Evolutionary conservation across 1,140 invertebrate species (phyloP).

Genomic region (Zaprionus ornatus): DNA sequence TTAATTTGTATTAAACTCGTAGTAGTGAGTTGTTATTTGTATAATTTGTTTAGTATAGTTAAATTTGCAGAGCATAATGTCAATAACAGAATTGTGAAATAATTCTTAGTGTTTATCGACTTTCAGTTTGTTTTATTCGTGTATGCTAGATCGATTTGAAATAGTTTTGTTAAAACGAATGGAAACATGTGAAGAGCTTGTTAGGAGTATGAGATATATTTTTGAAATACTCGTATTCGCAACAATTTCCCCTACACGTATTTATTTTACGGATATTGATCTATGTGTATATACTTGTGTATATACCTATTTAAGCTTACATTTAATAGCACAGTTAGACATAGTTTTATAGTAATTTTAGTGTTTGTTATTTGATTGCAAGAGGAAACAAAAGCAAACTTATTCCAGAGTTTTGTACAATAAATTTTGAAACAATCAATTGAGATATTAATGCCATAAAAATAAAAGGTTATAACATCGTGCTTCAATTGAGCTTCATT

Average conservation of each 20-base stretch:
- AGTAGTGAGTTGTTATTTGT: slow-evolving; percentile 41
- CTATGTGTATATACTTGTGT: slow-evolving; percentile 25
- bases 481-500: slow-evolving; percentile 20
- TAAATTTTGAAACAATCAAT: slow-evolving; percentile 30
- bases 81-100: slow-evolving; percentile 26
- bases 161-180: slow-evolving; percentile 1
- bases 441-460: background rate
- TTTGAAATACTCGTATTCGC: slow-evolving; percentile 30
- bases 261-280: slow-evolving; percentile 38
- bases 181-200: slow-evolving; percentile 10
- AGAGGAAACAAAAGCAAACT: slow-evolving; percentile 21
- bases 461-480: slow-evolving; percentile 15
- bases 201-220: slow-evolving; percentile 27
- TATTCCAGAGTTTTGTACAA: slow-evolving; percentile 60
- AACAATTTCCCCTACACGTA: slow-evolving; percentile 23
- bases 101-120: slow-evolving; percentile 8
- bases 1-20: slow-evolving; percentile 34
- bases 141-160: slow-evolving; percentile 8
- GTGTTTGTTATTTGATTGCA: slow-evolving; percentile 32
- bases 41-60: slow-evolving; percentile 47
- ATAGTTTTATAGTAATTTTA: slow-evolving; percentile 58
- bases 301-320: slow-evolving; percentile 67
- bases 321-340: slow-evolving; percentile 82
- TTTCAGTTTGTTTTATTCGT: slow-evolving; percentile 8
- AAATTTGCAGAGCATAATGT: slow-evolving; percentile 32